Evolutionary conservation across 2,888 invertebrate species (phyloP), one percentile per base, ranked within the genome.

Genomic region (Polydrusus cervinus): DNA sequence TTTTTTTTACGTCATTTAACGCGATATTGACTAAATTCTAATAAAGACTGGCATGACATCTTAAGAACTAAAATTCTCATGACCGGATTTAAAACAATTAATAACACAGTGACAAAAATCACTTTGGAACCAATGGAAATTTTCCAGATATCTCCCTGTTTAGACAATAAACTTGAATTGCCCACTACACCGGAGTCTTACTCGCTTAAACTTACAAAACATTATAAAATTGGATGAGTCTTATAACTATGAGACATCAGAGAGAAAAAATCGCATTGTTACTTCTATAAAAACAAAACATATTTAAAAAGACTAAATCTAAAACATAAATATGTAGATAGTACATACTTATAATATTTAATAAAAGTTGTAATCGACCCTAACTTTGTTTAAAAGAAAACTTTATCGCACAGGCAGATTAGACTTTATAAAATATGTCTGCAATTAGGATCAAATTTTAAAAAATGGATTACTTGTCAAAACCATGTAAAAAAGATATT

Each of bases 131-230:
- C 78, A 81, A 79, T 78, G 79, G 80, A 78, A 82, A 82, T 78
- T 82, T 81, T 82, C 83, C 83, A 82, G 84, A 86, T 85, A 85
- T 86, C 86, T 86, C 86, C 86, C 86, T 83, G 83, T 84, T 84
- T 83, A 53, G 82, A 85, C 84, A 84, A 82, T 82, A 57, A 72
- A 75, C 60, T 51, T 82, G 79, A 83, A 81, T 81, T 81, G 83
- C 83, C 84, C 82, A 82, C 82, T 84, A 83, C 25, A 25, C 83
- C 82, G 81, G 80, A 80, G 82, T 83, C 82, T 82, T 83, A 51
- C 13, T 25, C 20, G 16, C 20, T 38, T 51, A 51, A 34, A 71
- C n/a, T 61, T 40, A 51, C 14, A n/a, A n/a, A 34, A 30, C n/a
- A 45, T 20, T 62, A 62, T n/a, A 74, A 73, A 81, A 80, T 81